These are phyloP conservation scores for Ophioninae sp. DNA, from an alignment of 2,888 invertebrate species.

Conservation along the genomic window DNA sequence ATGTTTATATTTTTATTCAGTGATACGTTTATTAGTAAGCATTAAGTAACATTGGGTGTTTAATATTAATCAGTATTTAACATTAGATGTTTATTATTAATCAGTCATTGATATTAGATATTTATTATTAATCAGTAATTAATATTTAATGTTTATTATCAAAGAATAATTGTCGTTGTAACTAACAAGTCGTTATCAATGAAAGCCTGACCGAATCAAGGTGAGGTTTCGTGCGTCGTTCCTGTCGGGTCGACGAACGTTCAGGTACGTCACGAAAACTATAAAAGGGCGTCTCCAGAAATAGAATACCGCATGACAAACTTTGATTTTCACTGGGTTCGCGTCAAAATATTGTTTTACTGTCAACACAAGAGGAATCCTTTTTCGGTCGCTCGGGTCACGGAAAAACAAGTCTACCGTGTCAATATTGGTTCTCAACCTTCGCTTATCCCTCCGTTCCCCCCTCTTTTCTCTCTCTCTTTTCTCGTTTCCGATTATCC, in stretches of 20 bases:
- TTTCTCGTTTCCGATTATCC: background rate
- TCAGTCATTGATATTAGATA: no score
- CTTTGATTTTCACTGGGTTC: slow-evolving; percentile 1
- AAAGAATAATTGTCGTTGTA: no score
- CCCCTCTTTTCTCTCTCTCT: background rate
- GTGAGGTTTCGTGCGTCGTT: background rate
- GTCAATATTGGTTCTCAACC: slow-evolving; percentile 47
- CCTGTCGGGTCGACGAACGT: background rate
- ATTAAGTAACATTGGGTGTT: no score
- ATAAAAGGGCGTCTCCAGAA: background rate
- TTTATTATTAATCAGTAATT: no score
- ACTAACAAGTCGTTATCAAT: background rate
- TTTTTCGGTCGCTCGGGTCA: background rate
- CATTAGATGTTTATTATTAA: no score
- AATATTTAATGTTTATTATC: no score
- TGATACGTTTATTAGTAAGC: no score
- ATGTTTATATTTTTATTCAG: no score
- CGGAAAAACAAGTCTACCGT: slow-evolving; percentile 57
- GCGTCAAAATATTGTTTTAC: slow-evolving; percentile 59
- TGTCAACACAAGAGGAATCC: background rate
- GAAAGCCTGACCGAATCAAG: background rate
- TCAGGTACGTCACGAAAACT: background rate
- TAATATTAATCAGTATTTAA: no score
- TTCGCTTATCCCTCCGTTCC: slow-evolving; percentile 30
- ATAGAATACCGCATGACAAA: background rate